Evolutionary conservation across 2,888 invertebrate species (phyloP), one percentile per base, ranked within the genome.

Genomic region (Sarcophaga subvicina): DNA sequence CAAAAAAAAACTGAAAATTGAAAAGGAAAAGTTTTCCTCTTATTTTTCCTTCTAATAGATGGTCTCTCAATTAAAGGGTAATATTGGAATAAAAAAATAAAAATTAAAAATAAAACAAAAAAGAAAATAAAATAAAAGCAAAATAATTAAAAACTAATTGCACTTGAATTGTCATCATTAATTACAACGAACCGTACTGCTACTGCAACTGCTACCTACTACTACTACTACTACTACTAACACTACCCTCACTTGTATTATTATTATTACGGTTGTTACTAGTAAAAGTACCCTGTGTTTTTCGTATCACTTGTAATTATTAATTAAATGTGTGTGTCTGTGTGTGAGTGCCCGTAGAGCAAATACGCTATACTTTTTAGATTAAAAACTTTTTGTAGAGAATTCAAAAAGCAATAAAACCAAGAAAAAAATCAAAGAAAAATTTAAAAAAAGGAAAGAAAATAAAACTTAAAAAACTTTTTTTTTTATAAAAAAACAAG

Each of bases 281-380:
- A n/a, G 49, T 49, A 70, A 70, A 47, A 22, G 20, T 47, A 71
- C 10, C 54, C 59, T 54, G 72, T 80, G 79, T 78, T 64, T 75
- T 64, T 77, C n/a, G 64, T 76, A 79, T 80, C 79, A 76, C 62
- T 82, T 80, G 66, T 71, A 64, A 63, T 22, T n/a, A 75, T 69
- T 17, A 25, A 49, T 62, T 45, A 63, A 75, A 83, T 27, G 25
- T 83, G 66, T 78, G 77, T 67, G 71, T 84, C 54, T 54, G 37
- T 82, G 82, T 85, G 85, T 86, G 69, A 80, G 80, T 83, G 87
- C 76, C 47, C 27, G 75, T 87, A 81, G 81, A 81, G 64, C 66
- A 37, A 80, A 22, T 75, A 66, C 14, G 54, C 12, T 54, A 14
- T 54, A 17, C 17, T 54, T 17, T 54, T 17, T 54, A 54, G 17